Conservation (phyloP, 2,113 vertebrate genomes). For the Clupea harengus region DNA sequence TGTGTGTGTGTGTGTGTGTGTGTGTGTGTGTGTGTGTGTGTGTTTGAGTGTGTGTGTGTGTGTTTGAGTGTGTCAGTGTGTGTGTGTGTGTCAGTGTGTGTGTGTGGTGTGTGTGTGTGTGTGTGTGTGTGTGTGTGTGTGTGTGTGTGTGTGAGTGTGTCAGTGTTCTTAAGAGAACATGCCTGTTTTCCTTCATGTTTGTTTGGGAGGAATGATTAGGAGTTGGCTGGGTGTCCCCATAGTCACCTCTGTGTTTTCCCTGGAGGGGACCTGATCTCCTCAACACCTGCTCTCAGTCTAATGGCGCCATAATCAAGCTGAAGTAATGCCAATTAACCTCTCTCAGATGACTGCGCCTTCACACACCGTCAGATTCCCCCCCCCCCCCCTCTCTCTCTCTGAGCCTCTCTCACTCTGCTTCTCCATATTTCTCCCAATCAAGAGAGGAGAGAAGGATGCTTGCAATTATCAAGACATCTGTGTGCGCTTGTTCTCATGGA, state of each 20-base stretch:
- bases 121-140: not conserved
- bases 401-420: not conserved
- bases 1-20: too few relatives aligned
- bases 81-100: not conserved
- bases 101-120: not conserved
- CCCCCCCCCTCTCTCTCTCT: not conserved
- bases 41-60: not conserved
- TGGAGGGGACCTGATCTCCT: not conserved
- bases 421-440: not conserved
- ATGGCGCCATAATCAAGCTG: conserved; percentile 9
- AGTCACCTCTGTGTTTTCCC: not conserved
- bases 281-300: not conserved
- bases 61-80: not conserved
- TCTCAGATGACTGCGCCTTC: not conserved
- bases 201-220: not conserved
- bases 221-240: not conserved
- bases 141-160: not conserved
- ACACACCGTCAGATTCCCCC: not conserved
- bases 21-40: not conserved
- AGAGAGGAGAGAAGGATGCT: not conserved
- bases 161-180: not conserved
- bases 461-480: not conserved
- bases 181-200: not conserved
- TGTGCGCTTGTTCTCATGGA: not conserved
- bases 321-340: conserved; percentile 12